Base-by-base conservation (phyloP, 2,113 vertebrate species). In the Arothron firmamentum region DNA sequence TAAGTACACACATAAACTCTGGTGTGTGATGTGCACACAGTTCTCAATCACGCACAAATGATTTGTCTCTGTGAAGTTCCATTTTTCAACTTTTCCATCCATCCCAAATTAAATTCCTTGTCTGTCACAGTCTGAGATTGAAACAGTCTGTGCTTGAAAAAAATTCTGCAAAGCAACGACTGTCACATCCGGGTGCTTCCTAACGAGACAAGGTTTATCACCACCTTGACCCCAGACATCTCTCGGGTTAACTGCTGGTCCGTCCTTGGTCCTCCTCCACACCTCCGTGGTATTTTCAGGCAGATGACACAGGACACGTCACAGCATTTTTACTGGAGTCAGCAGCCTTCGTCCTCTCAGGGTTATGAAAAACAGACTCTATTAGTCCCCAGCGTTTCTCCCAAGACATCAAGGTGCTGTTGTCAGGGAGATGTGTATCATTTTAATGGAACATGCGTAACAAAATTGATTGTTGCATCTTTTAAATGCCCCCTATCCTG, bases 291-390 rank as follows among this genome's bases (percentile, higher is more conserved):
- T 23, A 23, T 23, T 28, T 28, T 42, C 5, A 38, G 34, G 11
- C 34, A 2, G 34, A 38, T 86, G 79, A 84, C 85, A 82, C 5
- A 65, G 66, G 71, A 80, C 53, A 4, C 13, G 51, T 82, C 9
- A 38, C 76, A 73, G 62, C 42, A 62, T 78, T 84, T 77, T 23
- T 59, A 71, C 81, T 15, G 20, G n/a, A 61, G 81, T 88, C 80
- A 83, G 86, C 85, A 81, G 74, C 18, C 20, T 76, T 45, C 63
- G 16, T 61, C 62, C 67, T 62, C 9, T 20, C 42, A 59, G 10
- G 0, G 11, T 74, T 78, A 78, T 80, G 82, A 76, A 81, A 81
- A 87, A 50, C 16, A 34, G 17, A 65, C 59, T 43, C 8, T 47
- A 69, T 80, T 65, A 17, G 15, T 82, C 66, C 67, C 59, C 15